A percentile compares a stretch with the other conserved stretches of the same genome.
Conservation (phyloP, 2,888 invertebrate species). For the Eupithecia tripunctaria region DNA sequence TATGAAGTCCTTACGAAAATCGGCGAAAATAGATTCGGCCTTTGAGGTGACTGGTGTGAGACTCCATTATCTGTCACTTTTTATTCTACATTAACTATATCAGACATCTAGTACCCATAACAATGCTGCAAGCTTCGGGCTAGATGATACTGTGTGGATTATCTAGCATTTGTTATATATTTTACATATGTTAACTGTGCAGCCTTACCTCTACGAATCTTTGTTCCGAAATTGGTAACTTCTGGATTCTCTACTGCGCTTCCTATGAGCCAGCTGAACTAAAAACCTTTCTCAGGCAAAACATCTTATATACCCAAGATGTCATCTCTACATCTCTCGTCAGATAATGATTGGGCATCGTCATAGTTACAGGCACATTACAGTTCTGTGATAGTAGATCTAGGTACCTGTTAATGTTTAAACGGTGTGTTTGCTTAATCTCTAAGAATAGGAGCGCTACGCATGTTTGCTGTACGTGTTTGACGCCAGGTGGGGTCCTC, state of each 20-base stretch:
- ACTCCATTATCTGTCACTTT: too few species aligned
- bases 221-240: background rate
- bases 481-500: conserved; percentile 21
- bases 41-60: too few species aligned
- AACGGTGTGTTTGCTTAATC: conserved; percentile 30
- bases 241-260: background rate
- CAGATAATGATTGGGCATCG: conserved; percentile 39
- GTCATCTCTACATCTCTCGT: conserved; percentile 27
- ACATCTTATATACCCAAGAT: conserved; percentile 39
- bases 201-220: conserved; percentile 14
- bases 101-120: too few species aligned
- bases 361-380: conserved; percentile 38
- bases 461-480: conserved; percentile 23
- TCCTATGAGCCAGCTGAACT: conserved; percentile 4
- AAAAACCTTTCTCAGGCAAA: background rate
- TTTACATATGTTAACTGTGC: conserved; percentile 11
- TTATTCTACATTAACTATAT: too few species aligned
- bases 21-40: too few species aligned
- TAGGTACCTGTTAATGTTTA: conserved; percentile 9
- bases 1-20: background rate
- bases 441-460: conserved; percentile 33
- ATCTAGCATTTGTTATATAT: too few species aligned
- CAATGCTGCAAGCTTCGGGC: too few species aligned
- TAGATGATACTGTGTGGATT: too few species aligned
- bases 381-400: background rate